Evolutionary conservation across 2,888 invertebrate genomes (phyloP).

Genomic region (Leptarthrus brevirostris): DNA sequence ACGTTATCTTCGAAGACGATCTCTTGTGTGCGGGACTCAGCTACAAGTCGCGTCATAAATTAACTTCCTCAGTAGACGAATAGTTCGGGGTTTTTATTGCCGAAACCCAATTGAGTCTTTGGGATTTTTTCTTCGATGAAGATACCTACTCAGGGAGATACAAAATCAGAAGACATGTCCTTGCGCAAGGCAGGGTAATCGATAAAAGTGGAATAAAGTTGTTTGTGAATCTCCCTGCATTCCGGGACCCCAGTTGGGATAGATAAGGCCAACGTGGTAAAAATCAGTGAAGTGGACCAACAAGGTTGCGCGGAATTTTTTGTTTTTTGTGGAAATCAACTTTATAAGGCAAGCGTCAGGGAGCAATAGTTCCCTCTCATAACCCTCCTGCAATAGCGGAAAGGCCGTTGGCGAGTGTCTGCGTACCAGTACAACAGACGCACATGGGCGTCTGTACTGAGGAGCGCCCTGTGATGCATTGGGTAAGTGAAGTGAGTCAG

Average conservation of each 20-base stretch:
- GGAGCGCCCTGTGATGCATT: conserved; percentile 89
- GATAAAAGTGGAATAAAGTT: conserved; percentile 26
- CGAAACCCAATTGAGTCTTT: conserved; percentile 32
- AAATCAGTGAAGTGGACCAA: not conserved
- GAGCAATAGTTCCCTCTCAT: conserved; percentile 6
- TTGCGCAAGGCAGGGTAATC: not conserved
- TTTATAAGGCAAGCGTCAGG: conserved; percentile 24
- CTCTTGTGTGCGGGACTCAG: conserved; percentile 9
- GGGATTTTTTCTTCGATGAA: conserved; percentile 12
- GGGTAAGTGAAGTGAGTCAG: conserved; percentile 72
- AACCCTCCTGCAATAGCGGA: conserved; percentile 32
- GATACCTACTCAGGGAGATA: not conserved
- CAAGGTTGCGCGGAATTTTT: not conserved
- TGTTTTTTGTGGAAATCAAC: conserved; percentile 5
- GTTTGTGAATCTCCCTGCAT: not conserved
- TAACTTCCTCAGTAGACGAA: conserved; percentile 25
- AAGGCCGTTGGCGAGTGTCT: conserved; percentile 66
- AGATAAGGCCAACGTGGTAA: not conserved
- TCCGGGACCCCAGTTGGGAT: not conserved
- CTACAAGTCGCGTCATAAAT: conserved; percentile 25
- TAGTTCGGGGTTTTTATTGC: not conserved
- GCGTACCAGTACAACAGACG: conserved; percentile 68
- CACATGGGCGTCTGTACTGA: conserved; percentile 95
- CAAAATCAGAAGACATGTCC: conserved; percentile 7
- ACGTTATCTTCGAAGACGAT: conserved; percentile 55